Evolutionary conservation across 2,888 invertebrate species (phyloP), one percentile per base, ranked within the genome.

Genomic region (Amphipyra berbera): DNA sequence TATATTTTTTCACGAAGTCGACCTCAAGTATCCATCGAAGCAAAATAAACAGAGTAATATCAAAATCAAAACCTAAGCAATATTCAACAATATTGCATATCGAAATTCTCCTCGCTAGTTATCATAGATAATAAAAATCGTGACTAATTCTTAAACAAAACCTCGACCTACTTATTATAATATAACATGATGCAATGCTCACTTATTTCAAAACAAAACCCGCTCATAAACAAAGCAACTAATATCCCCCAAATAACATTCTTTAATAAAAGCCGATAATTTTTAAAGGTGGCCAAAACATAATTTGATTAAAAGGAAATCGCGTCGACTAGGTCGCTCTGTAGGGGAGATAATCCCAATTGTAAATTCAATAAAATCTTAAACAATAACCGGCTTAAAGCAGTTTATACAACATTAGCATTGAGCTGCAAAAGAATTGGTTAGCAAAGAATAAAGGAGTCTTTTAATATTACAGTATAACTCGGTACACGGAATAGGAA

Each of bases 331-430:
- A 41, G 46, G 38, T 48, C 12, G 46, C 13, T 8, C 38, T 61
- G 65, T 59, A 74, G 73, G 81, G 78, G 80, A 80, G 83, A 82
- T 88, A 85, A 89, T 89, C 84, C 79, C 77, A 81, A 88, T 87
- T 87, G 86, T 83, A 82, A 81, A 88, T 86, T 87, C 83, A 88
- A 88, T 87, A 86, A 88, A 84, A 89, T 82, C 82, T 85, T 78
- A 84, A 85, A 91, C 90, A 91, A 91, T 88, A 88, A 90, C 83
- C 73, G 78, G 79, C 78, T 88, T 82, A 82, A 71, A 68, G 62
- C 80, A 79, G 84, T 84, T 87, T 86, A 79, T 74, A 81, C 76
- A 83, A 81, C 76, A 88, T 87, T 87, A 84, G 76, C 83, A 88
- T 87, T 82, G 73, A 68, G 61, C 61, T 74, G 68, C 53, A 63